These are phyloP conservation scores for Aphelenchoides avenae DNA, from an alignment of 1,140 invertebrate genomes.

Conservation along the genomic window DNA sequence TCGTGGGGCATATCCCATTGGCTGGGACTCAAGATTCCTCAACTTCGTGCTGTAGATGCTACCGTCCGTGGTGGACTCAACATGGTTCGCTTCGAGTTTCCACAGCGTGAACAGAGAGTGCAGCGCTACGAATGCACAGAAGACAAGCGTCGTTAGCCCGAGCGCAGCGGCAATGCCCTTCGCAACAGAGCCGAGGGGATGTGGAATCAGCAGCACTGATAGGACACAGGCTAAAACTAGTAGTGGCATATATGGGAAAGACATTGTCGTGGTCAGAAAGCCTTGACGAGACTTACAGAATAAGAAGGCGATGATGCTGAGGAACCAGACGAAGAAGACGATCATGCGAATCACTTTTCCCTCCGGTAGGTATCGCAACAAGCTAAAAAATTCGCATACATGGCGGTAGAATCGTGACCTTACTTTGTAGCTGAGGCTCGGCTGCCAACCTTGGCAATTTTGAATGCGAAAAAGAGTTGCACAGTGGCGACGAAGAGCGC, in stretches of 20 bases:
- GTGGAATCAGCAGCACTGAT: not conserved
- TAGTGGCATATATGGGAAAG: too few relatives aligned
- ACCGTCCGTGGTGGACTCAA: too few relatives aligned
- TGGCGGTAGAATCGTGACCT: not conserved
- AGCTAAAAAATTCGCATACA: not conserved
- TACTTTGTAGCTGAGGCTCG: not conserved
- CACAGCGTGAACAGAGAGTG: not conserved
- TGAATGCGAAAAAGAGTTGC: not conserved
- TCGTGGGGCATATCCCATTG: too few relatives aligned
- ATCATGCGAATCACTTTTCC: not conserved
- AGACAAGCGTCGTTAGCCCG: not conserved
- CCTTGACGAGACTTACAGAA: too few relatives aligned
- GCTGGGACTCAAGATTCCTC: too few relatives aligned
- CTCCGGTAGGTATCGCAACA: not conserved
- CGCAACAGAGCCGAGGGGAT: not conserved
- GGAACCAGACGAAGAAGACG: not conserved
- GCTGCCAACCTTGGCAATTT: not conserved
- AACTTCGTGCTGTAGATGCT: too few relatives aligned
- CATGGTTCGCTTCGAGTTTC: not conserved
- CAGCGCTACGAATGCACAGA: not conserved
- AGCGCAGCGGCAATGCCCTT: not conserved
- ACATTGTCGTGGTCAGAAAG: too few relatives aligned
- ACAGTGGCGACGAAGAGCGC: not conserved
- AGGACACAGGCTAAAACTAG: not conserved
- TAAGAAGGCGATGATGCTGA: not conserved